A percentile compares a stretch with the other conserved stretches of the same genome.
Evolutionary conservation across 2,888 invertebrate species (phyloP).

Genomic region (Gnatocerus cornutus): DNA sequence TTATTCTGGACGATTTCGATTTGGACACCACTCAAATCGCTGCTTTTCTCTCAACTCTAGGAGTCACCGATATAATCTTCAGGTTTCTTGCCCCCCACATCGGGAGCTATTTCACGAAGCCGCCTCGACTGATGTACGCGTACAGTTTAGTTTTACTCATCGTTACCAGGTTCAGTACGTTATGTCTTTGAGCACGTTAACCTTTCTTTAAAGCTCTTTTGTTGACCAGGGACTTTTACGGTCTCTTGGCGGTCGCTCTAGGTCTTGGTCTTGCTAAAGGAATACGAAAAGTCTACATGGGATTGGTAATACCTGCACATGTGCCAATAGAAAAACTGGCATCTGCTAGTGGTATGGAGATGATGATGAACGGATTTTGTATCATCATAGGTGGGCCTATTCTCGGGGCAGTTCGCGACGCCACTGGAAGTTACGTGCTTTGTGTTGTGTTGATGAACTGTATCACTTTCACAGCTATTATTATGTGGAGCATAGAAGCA

Average conservation of each 20-base stretch:
- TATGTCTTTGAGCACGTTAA: not conserved
- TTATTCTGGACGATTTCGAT: slow-evolving; percentile 78
- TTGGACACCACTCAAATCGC: slow-evolving; percentile 77
- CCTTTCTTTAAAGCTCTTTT: slow-evolving; percentile 49
- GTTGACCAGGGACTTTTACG: slow-evolving; percentile 45
- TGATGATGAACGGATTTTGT: slow-evolving; percentile 79
- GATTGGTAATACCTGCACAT: slow-evolving; percentile 79
- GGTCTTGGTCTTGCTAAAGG: slow-evolving; percentile 82
- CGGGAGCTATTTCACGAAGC: slow-evolving; percentile 77
- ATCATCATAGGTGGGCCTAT: slow-evolving; percentile 77
- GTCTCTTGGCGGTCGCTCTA: slow-evolving; percentile 70
- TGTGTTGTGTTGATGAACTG: slow-evolving; percentile 77
- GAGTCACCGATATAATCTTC: slow-evolving; percentile 73
- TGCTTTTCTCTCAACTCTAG: slow-evolving; percentile 77
- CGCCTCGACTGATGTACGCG: slow-evolving; percentile 79
- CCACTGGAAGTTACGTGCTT: slow-evolving; percentile 75
- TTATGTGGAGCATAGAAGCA: slow-evolving; percentile 75
- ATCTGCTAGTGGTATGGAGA: slow-evolving; percentile 81
- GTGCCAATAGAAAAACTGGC: slow-evolving; percentile 80
- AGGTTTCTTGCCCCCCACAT: slow-evolving; percentile 79
- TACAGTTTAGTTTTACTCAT: slow-evolving; percentile 76
- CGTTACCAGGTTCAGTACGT: slow-evolving; percentile 76
- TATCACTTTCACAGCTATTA: slow-evolving; percentile 75
- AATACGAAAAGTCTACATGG: slow-evolving; percentile 80
- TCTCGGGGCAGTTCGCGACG: slow-evolving; percentile 77